Evolutionary conservation across 35 echinoderm and acorn worm genomes (phyloP).

Genomic region (Heliocidaris tuberculata): DNA sequence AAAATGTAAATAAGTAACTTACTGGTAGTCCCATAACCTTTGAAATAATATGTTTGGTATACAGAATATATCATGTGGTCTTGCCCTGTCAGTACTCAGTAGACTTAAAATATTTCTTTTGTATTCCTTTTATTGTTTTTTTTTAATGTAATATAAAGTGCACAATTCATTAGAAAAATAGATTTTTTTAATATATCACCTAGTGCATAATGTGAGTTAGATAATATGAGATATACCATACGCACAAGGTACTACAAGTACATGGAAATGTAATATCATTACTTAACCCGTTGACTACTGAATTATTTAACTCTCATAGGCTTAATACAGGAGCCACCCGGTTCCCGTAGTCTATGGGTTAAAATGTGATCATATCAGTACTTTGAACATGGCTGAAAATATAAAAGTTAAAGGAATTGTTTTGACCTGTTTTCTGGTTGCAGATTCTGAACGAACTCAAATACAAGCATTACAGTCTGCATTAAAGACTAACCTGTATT

Average conservation of each 20-base stretch:
- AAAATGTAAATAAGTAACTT: neutral
- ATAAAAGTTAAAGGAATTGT: neutral
- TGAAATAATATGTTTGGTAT: no score
- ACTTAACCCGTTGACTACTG: no score
- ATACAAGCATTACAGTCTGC: no score
- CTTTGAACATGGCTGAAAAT: neutral
- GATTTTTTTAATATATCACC: no score
- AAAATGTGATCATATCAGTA: neutral
- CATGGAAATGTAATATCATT: neutral
- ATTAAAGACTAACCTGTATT: no score
- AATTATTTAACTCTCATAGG: no score
- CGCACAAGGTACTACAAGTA: neutral
- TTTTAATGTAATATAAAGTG: neutral
- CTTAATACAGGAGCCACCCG: no score
- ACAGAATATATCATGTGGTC: neutral
- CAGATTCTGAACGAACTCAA: no score
- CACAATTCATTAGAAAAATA: no score
- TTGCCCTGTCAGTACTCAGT: neutral
- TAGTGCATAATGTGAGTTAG: neutral
- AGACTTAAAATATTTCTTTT: neutral
- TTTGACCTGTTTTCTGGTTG: neutral
- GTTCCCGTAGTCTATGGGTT: no score
- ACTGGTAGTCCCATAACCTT: no score
- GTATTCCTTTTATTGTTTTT: neutral
- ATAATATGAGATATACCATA: no score